These are phyloP conservation scores for Illadopsis cleaveri DNA, from an alignment of 2,113 vertebrate species.

Conservation along the genomic window DNA sequence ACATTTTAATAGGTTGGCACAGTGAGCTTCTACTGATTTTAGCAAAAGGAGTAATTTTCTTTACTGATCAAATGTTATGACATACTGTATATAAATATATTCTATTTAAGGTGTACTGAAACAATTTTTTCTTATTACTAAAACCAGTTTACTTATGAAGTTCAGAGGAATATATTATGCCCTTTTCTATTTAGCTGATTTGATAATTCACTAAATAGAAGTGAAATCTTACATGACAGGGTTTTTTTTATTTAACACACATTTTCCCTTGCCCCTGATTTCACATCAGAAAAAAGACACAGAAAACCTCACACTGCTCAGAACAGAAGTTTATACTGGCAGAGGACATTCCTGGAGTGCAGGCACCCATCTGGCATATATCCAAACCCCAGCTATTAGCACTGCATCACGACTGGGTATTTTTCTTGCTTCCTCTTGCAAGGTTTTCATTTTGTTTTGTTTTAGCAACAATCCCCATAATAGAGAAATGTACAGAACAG, in stretches of 20 bases:
- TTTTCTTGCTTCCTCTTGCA: conserved; percentile 8
- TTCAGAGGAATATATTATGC: neutral
- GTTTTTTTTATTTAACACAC: neutral
- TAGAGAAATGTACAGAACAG: neutral
- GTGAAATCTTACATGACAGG: neutral
- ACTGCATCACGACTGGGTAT: neutral
- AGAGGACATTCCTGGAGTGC: conserved; percentile 49
- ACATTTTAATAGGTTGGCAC: neutral
- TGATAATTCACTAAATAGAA: neutral
- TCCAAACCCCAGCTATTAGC: conserved; percentile 1
- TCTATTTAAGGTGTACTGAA: neutral
- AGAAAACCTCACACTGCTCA: neutral
- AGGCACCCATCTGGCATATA: neutral
- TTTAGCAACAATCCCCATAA: neutral
- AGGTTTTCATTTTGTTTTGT: neutral
- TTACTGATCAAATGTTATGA: conserved; percentile 16
- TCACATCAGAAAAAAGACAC: neutral
- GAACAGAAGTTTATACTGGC: conserved; percentile 35
- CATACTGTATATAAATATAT: neutral
- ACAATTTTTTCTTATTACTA: neutral
- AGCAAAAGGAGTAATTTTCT: neutral
- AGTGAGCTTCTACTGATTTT: neutral
- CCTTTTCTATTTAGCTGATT: neutral
- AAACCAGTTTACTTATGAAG: neutral
- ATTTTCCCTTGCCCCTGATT: neutral